Percentiles rank a stretch among this genome's conserved stretches.
phyloP scores from a whole-genome alignment of 1,140 invertebrate species.

The Carcinoscorpius rotundicauda region DNA sequence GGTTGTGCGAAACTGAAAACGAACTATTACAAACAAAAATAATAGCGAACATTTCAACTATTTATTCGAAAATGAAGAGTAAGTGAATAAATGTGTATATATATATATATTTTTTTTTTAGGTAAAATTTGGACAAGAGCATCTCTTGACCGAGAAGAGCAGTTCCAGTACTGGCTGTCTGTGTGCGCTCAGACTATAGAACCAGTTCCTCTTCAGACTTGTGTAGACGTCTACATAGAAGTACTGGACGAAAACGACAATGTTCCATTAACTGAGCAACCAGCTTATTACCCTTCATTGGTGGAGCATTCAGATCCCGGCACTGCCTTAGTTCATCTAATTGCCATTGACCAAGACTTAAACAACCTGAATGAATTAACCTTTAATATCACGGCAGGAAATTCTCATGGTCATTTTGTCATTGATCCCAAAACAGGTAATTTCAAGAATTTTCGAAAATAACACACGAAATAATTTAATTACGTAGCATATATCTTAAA shows the following conservation, averaged over 20 bases:
- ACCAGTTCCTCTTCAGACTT: slow-evolving; percentile 66
- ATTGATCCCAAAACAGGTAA: slow-evolving; percentile 74
- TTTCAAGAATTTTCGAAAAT: too few relatives aligned
- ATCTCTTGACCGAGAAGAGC: slow-evolving; percentile 75
- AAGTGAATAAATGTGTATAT: too few relatives aligned
- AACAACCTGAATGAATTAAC: slow-evolving; percentile 40
- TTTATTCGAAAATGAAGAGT: too few relatives aligned
- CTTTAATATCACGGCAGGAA: slow-evolving; percentile 75
- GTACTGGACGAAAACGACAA: slow-evolving; percentile 90
- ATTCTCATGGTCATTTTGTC: slow-evolving; percentile 76
- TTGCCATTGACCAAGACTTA: slow-evolving; percentile 51
- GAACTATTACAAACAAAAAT: too few relatives aligned
- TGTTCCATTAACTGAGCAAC: slow-evolving; percentile 66
- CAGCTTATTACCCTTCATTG: slow-evolving; percentile 71
- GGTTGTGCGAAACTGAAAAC: too few relatives aligned
- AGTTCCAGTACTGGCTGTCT: slow-evolving; percentile 85
- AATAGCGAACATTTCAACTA: too few relatives aligned
- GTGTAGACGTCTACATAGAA: slow-evolving; percentile 74
- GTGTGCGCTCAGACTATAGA: slow-evolving; percentile 82
- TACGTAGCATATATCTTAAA: too few relatives aligned
- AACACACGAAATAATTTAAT: too few relatives aligned
- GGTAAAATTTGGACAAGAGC: slow-evolving; percentile 69
- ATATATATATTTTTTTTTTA: too few relatives aligned
- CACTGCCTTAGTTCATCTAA: slow-evolving; percentile 57
- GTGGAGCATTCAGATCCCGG: slow-evolving; percentile 67